Evolutionary conservation across 2,888 invertebrate species (phyloP).

Genomic region (Sarcophaga caerulescens): DNA sequence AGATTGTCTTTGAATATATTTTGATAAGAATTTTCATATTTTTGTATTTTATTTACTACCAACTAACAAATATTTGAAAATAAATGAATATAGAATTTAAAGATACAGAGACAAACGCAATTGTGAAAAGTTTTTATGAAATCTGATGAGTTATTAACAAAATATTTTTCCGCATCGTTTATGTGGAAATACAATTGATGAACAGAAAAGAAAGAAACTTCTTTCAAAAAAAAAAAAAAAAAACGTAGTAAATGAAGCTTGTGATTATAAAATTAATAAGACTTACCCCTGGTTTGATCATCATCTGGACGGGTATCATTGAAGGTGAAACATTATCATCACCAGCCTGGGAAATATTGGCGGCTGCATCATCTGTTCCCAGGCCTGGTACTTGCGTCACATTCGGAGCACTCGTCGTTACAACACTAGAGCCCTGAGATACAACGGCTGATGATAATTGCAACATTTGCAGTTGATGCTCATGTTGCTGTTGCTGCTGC

Average conservation of each 20-base stretch:
- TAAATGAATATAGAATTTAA: constrained; percentile 60
- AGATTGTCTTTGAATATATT: too few species aligned
- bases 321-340: constrained; percentile 69
- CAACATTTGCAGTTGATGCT: constrained; percentile 66
- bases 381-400: constrained; percentile 30
- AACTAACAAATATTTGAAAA: constrained; percentile 61
- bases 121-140: constrained; percentile 44
- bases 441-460: constrained; percentile 68
- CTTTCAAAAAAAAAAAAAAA: too few species aligned
- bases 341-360: constrained; percentile 59
- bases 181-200: constrained; percentile 36
- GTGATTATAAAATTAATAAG: not conserved
- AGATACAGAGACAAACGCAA: constrained; percentile 54
- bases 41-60: constrained; percentile 46
- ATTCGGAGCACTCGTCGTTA: constrained; percentile 45
- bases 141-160: constrained; percentile 41
- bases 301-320: constrained; percentile 79
- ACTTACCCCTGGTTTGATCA: constrained; percentile 82
- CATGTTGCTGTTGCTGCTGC: constrained; percentile 70
- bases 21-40: constrained; percentile 7
- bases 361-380: constrained; percentile 53
- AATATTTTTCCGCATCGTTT: not conserved
- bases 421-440: constrained; percentile 54
- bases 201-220: constrained; percentile 24
- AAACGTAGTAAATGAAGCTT: not conserved